A percentile compares a stretch with the other conserved stretches of the same genome.
Evolutionary conservation across 2,888 invertebrate species (phyloP).

Genomic region (Ectemnius lituratus): DNA sequence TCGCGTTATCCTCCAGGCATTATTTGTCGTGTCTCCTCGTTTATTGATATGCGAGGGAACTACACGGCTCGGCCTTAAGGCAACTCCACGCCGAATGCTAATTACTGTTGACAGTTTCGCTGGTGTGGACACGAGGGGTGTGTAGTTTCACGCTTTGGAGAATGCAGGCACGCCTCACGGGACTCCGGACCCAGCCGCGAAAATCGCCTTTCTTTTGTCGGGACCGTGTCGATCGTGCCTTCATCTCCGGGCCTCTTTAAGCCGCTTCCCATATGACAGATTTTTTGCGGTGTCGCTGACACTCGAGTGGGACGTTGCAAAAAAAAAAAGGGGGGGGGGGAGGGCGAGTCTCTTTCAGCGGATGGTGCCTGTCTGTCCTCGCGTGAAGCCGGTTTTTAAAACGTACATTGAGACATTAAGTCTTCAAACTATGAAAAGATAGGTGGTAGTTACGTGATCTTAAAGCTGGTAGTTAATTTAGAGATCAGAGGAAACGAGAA

Average conservation of each 20-base stretch:
- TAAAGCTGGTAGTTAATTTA: too few species aligned
- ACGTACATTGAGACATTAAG: too few species aligned
- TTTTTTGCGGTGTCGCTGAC: background rate
- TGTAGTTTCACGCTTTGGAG: constrained; percentile 33
- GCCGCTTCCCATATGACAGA: background rate
- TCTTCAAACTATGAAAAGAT: too few species aligned
- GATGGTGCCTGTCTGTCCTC: too few species aligned
- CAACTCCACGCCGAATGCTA: constrained; percentile 34
- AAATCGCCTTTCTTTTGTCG: background rate
- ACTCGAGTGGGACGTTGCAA: too few species aligned
- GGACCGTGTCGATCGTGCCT: constrained; percentile 9
- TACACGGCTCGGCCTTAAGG: constrained; percentile 24
- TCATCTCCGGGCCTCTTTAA: constrained; percentile 5
- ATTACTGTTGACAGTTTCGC: constrained; percentile 49
- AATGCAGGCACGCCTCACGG: background rate
- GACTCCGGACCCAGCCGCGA: background rate
- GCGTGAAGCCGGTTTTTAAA: too few species aligned
- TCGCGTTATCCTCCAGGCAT: constrained; percentile 31
- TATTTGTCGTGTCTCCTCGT: constrained; percentile 37
- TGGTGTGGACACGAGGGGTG: constrained; percentile 24
- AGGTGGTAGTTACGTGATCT: too few species aligned
- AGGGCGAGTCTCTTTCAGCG: too few species aligned
- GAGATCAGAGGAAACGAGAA: too few species aligned
- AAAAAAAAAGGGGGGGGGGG: too few species aligned
- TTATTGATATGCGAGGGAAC: constrained; percentile 49